phyloP scores from a whole-genome alignment of 2,113 vertebrate species.

The Muntiacus muntjak region DNA sequence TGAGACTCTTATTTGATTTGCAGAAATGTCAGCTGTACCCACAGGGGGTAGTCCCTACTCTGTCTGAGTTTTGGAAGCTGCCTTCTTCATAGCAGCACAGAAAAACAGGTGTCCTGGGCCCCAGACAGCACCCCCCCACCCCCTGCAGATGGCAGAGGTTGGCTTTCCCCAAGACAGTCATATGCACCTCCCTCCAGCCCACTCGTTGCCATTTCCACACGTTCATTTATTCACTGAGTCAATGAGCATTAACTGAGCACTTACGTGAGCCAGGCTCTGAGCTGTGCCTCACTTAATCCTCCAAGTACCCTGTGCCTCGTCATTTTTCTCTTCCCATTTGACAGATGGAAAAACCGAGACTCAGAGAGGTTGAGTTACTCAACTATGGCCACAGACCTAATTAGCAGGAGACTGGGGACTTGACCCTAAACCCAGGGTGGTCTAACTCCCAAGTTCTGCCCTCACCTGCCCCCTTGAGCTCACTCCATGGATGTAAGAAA shows the following conservation, averaged over 20 bases:
- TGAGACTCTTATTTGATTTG: not conserved
- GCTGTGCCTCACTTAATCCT: not conserved
- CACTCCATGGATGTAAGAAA: not conserved
- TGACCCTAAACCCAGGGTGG: not conserved
- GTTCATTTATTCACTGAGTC: not conserved
- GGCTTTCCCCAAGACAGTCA: not conserved
- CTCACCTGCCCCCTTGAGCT: not conserved
- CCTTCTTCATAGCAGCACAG: not conserved
- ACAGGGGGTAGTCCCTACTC: not conserved
- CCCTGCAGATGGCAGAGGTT: not conserved
- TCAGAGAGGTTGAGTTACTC: not conserved
- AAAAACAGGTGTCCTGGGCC: not conserved
- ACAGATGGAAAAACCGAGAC: not conserved
- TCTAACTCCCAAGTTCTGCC: not conserved
- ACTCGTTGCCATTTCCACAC: rapidly evolving
- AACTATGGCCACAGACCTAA: not conserved
- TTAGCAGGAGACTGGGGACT: not conserved
- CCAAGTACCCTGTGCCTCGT: not conserved
- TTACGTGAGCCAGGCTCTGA: not conserved
- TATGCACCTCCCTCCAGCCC: rapidly evolving
- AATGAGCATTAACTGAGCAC: not conserved
- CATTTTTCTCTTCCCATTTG: not conserved
- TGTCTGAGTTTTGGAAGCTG: not conserved
- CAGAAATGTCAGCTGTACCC: not conserved
- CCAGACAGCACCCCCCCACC: not conserved